Evolutionary conservation across 2,888 invertebrate genomes (phyloP).

Genomic region (Tiphia femorata): DNA sequence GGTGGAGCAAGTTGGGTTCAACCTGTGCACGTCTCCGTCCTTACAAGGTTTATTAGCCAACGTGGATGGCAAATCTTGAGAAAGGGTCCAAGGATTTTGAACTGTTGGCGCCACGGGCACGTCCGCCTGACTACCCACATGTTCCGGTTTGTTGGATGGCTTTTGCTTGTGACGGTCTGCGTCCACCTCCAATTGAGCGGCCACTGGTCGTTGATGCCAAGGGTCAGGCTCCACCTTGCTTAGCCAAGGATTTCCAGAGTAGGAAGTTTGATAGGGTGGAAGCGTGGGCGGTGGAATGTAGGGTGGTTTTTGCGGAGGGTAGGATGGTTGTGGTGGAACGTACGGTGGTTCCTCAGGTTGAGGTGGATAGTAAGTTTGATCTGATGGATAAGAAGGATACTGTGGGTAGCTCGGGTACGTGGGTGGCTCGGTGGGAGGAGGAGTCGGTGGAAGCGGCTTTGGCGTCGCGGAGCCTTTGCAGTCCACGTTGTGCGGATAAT

Average conservation of each 20-base stretch:
- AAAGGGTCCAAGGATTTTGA: conserved; percentile 49
- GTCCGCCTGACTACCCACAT: not conserved
- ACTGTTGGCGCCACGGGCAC: conserved; percentile 22
- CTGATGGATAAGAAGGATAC: conserved; percentile 1
- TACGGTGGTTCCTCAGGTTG: not conserved
- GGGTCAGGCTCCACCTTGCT: conserved; percentile 35
- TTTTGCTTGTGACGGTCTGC: conserved; percentile 18
- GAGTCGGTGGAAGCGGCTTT: conserved; percentile 30
- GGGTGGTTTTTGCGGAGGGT: conserved; percentile 20
- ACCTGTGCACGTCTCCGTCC: conserved; percentile 54
- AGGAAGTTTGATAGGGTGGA: conserved; percentile 29
- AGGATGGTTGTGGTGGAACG: conserved; percentile 2
- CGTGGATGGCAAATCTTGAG: conserved; percentile 51
- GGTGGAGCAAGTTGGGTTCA: conserved; percentile 55
- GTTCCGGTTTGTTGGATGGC: not conserved
- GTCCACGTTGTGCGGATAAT: conserved; percentile 74
- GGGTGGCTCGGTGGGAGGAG: conserved; percentile 24
- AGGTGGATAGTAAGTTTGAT: conserved; percentile 6
- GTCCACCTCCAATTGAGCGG: conserved; percentile 44
- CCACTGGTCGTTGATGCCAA: conserved; percentile 51
- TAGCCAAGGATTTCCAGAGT: conserved; percentile 36
- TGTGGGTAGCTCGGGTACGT: conserved; percentile 13
- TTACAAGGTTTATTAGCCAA: conserved; percentile 50
- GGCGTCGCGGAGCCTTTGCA: conserved; percentile 69
- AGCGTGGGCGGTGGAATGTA: conserved; percentile 25